These are phyloP conservation scores for Atopsyche davidsoni DNA, from an alignment of 1,140 invertebrate species.

Conservation along the genomic window DNA sequence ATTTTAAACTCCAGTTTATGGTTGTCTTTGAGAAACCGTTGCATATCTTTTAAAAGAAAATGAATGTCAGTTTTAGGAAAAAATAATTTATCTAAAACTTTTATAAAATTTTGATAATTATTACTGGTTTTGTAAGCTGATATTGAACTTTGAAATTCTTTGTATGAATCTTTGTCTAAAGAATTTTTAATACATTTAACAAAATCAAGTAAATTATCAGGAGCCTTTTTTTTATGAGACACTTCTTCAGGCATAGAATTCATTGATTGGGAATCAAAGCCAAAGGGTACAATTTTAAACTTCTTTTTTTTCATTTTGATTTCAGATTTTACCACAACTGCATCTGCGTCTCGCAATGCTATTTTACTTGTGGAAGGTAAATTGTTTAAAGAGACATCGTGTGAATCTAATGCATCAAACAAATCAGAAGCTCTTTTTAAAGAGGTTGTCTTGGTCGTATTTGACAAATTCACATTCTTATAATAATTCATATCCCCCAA, in stretches of 20 bases:
- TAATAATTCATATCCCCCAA: conserved; percentile 50
- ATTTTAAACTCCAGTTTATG: conserved; percentile 50
- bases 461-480: conserved; percentile 39
- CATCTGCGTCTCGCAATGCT: conserved; percentile 38
- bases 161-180: conserved; percentile 49
- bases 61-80: conserved; percentile 43
- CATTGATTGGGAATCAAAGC: conserved; percentile 38
- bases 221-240: conserved; percentile 38
- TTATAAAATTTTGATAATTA: conserved; percentile 48
- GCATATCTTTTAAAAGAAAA: conserved; percentile 58
- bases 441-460: conserved; percentile 40
- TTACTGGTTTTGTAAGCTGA: conserved; percentile 51
- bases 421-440: conserved; percentile 47
- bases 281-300: conserved; percentile 48
- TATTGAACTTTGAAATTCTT: conserved; percentile 53
- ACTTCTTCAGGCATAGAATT: conserved; percentile 9
- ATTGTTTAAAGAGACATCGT: conserved; percentile 16
- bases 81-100: conserved; percentile 48
- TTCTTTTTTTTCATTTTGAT: conserved; percentile 46
- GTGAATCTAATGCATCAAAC: conserved; percentile 48
- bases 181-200: conserved; percentile 51
- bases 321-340: conserved; percentile 29
- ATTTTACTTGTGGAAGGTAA: conserved; percentile 24
- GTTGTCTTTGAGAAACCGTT: conserved; percentile 50
- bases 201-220: conserved; percentile 43